Base-by-base conservation (phyloP, 2,113 vertebrate species). In the Hystrix cristata region DNA sequence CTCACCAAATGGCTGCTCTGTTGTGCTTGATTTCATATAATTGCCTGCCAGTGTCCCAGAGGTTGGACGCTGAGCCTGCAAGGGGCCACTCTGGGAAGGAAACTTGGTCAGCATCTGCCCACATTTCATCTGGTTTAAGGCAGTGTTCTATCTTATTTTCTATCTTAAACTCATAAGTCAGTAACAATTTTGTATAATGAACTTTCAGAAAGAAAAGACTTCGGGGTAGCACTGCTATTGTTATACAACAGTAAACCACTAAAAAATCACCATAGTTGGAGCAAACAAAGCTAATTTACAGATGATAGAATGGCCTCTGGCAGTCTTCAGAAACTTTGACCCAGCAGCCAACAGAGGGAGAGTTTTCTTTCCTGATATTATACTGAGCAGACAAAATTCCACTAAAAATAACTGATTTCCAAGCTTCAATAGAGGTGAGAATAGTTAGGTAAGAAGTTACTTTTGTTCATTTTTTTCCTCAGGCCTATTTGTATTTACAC, bases 101-200 rank as follows among this genome's bases (percentile, higher is more conserved):
- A 91, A 79, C 79, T 43, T 62, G 55, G 51, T 85, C 85, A 76
- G 51, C 65, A 87, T 74, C 95, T 94, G 87, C 48, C 88, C 82
- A 87, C 3, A 7, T 64, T 94, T 79, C 6, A 0, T 86, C 94
- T 53, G 62, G 43, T 67, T 91, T 60, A 90, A 92, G 67, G 64
- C 19, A 69, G 29, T 48, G 46, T 94, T 82, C 82, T 48, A 59
- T 86, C 74, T 93, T 62, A 62, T 86, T 86, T 87, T 83, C 92
- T 92, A 57, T 90, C 87, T 87, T 96, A 90, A 96, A 71, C 60
- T 95, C 89, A 82, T 89, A 97, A 97, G 83, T 95, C 96, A 92
- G 84, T 96, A 78, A 93, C 64, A 79, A 31, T 59, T 87, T 96
- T 91, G 21, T 62, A 43, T 76, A 86, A 85, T 64, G 90, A 90